These are phyloP conservation scores for Sprattus sprattus DNA, from an alignment of 2,113 vertebrate genomes.

Conservation along the genomic window DNA sequence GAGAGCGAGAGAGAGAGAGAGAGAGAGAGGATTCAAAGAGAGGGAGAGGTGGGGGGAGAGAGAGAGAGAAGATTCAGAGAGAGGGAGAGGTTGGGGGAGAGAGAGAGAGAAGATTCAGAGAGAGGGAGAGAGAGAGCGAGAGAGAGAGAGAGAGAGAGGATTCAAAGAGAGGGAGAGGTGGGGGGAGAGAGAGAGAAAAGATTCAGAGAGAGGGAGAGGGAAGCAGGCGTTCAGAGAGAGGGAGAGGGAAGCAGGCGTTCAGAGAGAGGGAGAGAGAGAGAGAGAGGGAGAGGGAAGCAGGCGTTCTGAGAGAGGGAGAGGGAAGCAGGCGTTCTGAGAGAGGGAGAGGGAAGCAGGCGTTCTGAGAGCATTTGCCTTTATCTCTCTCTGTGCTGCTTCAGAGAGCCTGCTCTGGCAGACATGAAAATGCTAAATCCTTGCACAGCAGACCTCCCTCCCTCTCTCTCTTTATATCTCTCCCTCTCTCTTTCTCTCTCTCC, in stretches of 20 bases:
- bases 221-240: background rate
- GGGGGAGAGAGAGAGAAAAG: background rate
- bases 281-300: too few relatives aligned
- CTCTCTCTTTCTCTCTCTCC: background rate
- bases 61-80: background rate
- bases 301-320: background rate
- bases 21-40: too few relatives aligned
- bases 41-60: background rate
- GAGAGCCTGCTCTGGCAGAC: background rate
- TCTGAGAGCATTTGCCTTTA: background rate
- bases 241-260: background rate
- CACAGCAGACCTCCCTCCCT: background rate
- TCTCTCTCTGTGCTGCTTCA: background rate
- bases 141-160: background rate
- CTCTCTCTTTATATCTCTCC: background rate
- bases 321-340: background rate
- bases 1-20: background rate
- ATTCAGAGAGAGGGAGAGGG: background rate
- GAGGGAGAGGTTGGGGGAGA: background rate
- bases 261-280: background rate
- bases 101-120: background rate
- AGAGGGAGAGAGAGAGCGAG: background rate
- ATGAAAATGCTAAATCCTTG: conserved; percentile 15
- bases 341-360: background rate
- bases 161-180: background rate